Conservation (phyloP, 2,888 invertebrate species). For the Macaria liturata region DNA sequence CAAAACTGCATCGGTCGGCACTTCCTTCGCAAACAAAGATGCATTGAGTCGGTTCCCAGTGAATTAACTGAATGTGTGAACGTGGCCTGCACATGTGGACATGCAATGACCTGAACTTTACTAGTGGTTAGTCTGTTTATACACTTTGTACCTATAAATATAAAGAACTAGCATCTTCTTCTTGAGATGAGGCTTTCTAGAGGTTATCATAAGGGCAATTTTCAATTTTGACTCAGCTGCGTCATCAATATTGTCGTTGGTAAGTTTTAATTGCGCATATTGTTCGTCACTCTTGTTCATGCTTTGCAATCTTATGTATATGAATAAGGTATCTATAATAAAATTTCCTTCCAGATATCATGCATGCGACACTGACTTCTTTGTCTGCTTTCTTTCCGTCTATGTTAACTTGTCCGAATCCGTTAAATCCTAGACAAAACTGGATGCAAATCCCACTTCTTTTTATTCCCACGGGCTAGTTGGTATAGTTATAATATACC, state of each 20-base stretch:
- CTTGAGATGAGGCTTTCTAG: too few species aligned
- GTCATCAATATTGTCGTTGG: too few species aligned
- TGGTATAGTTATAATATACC: conserved; percentile 6
- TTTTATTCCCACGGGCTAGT: conserved; percentile 36
- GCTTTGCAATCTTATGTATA: too few species aligned
- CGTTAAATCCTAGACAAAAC: conserved; percentile 24
- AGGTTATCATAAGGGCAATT: too few species aligned
- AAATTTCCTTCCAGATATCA: too few species aligned
- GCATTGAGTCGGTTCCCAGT: conserved; percentile 36
- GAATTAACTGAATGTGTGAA: conserved; percentile 30
- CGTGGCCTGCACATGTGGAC: conserved; percentile 33
- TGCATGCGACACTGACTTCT: too few species aligned
- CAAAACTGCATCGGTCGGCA: conserved; percentile 11
- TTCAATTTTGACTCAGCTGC: too few species aligned
- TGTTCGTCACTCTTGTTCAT: too few species aligned
- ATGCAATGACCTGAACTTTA: conserved; percentile 30
- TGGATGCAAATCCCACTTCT: conserved; percentile 28
- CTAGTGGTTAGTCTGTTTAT: background rate
- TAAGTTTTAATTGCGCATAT: too few species aligned
- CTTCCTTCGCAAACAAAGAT: conserved; percentile 31
- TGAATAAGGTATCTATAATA: too few species aligned
- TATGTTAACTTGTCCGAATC: conserved; percentile 10
- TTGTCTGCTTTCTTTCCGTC: background rate
- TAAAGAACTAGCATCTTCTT: too few species aligned
- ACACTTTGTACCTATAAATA: background rate